Percentiles rank a stretch among this genome's conserved stretches.
These are phyloP conservation scores for Ichneumoninae sp. DNA, from an alignment of 2,888 invertebrate genomes.

Conservation along the genomic window DNA sequence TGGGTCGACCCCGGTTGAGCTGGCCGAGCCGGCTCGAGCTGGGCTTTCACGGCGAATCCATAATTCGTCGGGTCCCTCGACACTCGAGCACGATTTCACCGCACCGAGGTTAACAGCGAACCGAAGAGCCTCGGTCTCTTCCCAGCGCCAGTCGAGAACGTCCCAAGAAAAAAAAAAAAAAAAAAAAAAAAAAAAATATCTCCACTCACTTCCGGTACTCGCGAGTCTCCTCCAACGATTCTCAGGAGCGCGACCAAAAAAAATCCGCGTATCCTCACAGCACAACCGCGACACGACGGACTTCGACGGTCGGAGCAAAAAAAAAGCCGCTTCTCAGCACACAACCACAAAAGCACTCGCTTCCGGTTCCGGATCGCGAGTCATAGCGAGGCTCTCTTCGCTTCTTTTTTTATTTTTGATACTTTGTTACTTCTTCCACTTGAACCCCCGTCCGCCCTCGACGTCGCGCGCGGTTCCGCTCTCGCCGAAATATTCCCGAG, in stretches of 20 bases:
- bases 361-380: slow-evolving; percentile 6
- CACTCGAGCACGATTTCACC: slow-evolving; percentile 41
- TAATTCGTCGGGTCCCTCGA: slow-evolving; percentile 39
- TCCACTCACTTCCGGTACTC: not conserved
- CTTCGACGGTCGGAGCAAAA: too few relatives aligned
- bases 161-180: not conserved
- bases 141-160: not conserved
- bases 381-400: not conserved
- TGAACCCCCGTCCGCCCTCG: slow-evolving; percentile 7
- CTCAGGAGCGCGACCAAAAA: not conserved
- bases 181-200: slow-evolving; percentile 8
- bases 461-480: slow-evolving; percentile 1
- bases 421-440: not conserved
- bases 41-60: slow-evolving; percentile 60
- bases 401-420: not conserved
- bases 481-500: slow-evolving; percentile 24
- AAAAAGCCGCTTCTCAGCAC: not conserved
- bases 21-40: not conserved
- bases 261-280: not conserved
- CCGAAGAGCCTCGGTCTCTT: slow-evolving; percentile 1
- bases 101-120: not conserved
- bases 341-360: slow-evolving; percentile 22
- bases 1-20: slow-evolving; percentile 23
- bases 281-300: not conserved
- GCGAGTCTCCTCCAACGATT: not conserved